A percentile compares a stretch with the other conserved stretches of the same genome.
phyloP scores from a whole-genome alignment of 1,140 invertebrate genomes.

The Bombyx mandarina region DNA sequence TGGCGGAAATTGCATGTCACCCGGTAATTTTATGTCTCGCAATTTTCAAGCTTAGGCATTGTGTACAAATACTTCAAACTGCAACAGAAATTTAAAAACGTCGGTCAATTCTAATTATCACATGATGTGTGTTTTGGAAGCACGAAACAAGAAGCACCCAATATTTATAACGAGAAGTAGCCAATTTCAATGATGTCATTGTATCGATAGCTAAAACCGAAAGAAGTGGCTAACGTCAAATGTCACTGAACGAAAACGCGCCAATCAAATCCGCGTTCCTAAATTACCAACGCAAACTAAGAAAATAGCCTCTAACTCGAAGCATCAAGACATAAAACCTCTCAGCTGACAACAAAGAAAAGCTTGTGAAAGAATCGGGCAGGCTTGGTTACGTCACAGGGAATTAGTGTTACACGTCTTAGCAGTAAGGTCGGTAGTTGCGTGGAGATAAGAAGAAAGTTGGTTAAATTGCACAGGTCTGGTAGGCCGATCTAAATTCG shows the following conservation, averaged over 20 bases:
- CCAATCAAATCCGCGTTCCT: conserved; percentile 40
- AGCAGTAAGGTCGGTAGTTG: conserved; percentile 37
- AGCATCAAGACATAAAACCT: conserved; percentile 22
- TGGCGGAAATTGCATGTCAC: too few species aligned
- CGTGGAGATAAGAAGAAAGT: conserved; percentile 40
- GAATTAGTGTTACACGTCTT: conserved; percentile 16
- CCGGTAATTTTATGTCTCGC: too few species aligned
- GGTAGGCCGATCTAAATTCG: conserved; percentile 55
- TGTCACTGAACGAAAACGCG: conserved; percentile 38
- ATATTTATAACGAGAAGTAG: too few species aligned
- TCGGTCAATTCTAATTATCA: too few species aligned
- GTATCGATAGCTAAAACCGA: conserved; percentile 16
- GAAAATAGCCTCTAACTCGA: not conserved
- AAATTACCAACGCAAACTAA: conserved; percentile 14
- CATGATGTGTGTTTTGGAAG: too few species aligned
- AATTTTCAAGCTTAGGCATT: too few species aligned
- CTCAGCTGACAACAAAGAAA: conserved; percentile 13
- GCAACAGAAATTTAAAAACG: too few species aligned
- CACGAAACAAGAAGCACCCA: too few species aligned
- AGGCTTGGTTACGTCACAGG: conserved; percentile 16
- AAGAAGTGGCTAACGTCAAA: conserved; percentile 46
- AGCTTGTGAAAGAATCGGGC: conserved; percentile 26
- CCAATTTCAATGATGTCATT: conserved; percentile 16
- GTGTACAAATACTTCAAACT: too few species aligned
- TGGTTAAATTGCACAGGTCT: conserved; percentile 34